Percentiles rank a stretch among this genome's conserved stretches.
phyloP scores from a whole-genome alignment of 2,888 invertebrate species.

The Catocala fraxini region DNA sequence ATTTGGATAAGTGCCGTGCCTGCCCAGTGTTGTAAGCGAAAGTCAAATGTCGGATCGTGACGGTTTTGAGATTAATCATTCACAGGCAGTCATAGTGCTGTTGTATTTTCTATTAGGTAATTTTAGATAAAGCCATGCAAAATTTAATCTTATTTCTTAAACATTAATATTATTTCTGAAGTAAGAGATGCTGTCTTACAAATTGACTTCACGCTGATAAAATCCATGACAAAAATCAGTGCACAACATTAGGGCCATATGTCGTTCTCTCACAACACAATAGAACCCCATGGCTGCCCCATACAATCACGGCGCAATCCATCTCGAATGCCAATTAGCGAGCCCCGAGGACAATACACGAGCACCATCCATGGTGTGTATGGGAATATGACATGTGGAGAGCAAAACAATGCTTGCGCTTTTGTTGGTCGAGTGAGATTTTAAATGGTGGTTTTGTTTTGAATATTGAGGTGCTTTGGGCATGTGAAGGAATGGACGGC shows the following conservation, averaged over 20 bases:
- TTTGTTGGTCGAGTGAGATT: constrained; percentile 23
- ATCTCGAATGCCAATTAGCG: constrained; percentile 56
- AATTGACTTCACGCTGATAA: no score
- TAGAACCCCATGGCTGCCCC: constrained; percentile 14
- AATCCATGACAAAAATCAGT: constrained; percentile 13
- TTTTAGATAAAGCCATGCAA: no score
- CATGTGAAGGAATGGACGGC: no score
- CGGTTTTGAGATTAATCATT: no score
- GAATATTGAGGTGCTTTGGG: no score
- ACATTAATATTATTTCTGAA: no score
- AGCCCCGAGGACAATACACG: constrained; percentile 28
- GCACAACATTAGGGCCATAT: constrained; percentile 42
- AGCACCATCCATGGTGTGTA: constrained; percentile 24
- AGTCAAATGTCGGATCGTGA: no score
- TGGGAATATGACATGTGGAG: constrained; percentile 42
- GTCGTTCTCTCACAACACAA: constrained; percentile 35
- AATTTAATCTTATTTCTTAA: no score
- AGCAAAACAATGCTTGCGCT: constrained; percentile 28
- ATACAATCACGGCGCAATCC: constrained; percentile 52
- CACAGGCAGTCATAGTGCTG: no score
- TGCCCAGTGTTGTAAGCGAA: no score
- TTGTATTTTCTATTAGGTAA: no score
- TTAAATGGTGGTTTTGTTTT: constrained; percentile 3
- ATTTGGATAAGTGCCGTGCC: background rate
- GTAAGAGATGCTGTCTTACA: no score